Conservation (phyloP, 2,797 vertebrate genomes). For the Alcedo atthis region DNA sequence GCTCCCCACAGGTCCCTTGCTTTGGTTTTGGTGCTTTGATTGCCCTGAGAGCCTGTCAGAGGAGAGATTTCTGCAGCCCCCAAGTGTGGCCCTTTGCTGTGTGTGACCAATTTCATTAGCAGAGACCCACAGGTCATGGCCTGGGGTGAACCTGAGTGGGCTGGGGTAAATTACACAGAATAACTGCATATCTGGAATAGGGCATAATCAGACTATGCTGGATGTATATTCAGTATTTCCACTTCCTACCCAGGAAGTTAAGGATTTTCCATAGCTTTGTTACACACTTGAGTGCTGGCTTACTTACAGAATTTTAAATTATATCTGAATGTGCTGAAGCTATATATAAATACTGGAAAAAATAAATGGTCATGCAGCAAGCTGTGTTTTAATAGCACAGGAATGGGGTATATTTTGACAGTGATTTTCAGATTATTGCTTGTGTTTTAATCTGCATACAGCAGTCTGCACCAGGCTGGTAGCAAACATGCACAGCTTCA, state of each 20-base stretch:
- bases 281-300: neutral
- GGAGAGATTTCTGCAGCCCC: neutral
- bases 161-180: neutral
- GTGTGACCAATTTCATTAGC: neutral
- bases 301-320: neutral
- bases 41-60: neutral
- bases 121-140: neutral
- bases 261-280: neutral
- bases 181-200: neutral
- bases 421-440: conserved; percentile 4
- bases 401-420: neutral
- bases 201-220: neutral
- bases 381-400: conserved; percentile 36
- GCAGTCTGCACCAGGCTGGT: neutral
- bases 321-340: neutral
- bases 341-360: conserved; percentile 15
- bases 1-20: neutral
- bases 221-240: neutral
- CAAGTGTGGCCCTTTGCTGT: neutral
- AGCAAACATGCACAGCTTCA: neutral
- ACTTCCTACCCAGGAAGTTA: neutral
- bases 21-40: neutral
- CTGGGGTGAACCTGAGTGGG: neutral
- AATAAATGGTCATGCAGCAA: conserved; percentile 17
- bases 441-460: neutral